A percentile compares a stretch with the other conserved stretches of the same genome.
These are phyloP conservation scores for Philopedon plagiatum DNA, from an alignment of 2,888 invertebrate genomes.

Conservation along the genomic window DNA sequence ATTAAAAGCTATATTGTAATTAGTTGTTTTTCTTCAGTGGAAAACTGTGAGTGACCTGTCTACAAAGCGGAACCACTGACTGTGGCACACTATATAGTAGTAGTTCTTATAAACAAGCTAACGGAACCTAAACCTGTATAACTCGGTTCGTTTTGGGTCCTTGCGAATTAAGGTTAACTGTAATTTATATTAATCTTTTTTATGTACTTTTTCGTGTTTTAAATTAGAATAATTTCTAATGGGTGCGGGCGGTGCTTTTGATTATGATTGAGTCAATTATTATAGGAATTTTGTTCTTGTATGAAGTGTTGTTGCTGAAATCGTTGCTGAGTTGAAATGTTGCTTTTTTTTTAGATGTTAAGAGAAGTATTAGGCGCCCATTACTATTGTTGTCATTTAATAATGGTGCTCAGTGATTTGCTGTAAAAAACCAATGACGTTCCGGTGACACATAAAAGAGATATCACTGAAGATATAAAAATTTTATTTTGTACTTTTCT, in stretches of 20 bases:
- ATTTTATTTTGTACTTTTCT: too few relatives aligned
- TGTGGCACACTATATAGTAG: constrained; percentile 40
- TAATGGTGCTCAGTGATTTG: too few relatives aligned
- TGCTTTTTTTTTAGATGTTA: too few relatives aligned
- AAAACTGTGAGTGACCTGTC: constrained; percentile 28
- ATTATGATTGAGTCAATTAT: not conserved
- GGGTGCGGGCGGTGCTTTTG: constrained; percentile 11
- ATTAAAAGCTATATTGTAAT: not conserved
- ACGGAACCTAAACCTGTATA: constrained; percentile 49
- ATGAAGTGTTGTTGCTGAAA: not conserved
- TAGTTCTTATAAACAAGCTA: constrained; percentile 46
- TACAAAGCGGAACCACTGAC: constrained; percentile 22
- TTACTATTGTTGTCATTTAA: too few relatives aligned
- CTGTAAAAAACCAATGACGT: too few relatives aligned
- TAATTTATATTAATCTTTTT: constrained; percentile 28
- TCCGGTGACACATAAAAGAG: too few relatives aligned
- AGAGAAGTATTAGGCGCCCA: too few relatives aligned
- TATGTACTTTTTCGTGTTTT: constrained; percentile 10
- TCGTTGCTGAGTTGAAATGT: not conserved
- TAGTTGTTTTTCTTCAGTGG: constrained; percentile 11
- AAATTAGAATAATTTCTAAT: constrained; percentile 20
- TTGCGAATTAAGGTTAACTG: constrained; percentile 47
- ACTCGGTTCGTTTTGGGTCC: constrained; percentile 45
- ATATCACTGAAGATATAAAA: too few relatives aligned
- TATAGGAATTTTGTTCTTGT: not conserved